phyloP scores from a whole-genome alignment of 2,888 invertebrate species.

The Neuroscelio doddi region DNA sequence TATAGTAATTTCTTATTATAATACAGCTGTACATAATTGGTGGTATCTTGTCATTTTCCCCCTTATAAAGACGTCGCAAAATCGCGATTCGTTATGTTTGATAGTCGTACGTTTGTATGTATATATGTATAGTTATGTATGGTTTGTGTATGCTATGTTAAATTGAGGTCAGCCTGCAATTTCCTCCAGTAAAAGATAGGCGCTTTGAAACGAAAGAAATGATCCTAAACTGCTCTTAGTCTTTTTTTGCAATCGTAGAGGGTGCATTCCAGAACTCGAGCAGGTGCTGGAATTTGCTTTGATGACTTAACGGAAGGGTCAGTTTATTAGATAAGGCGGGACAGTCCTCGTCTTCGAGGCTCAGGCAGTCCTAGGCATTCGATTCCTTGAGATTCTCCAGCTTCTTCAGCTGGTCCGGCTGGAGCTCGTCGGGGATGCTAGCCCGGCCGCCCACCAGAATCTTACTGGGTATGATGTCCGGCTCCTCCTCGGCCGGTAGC shows the following conservation, averaged over 20 bases:
- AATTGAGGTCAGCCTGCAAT: background rate
- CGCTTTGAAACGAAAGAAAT: background rate
- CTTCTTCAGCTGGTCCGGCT: conserved; percentile 89
- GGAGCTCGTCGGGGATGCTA: conserved; percentile 90
- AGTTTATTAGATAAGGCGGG: conserved; percentile 65
- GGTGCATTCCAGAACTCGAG: conserved; percentile 69
- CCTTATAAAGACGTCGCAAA: conserved; percentile 7
- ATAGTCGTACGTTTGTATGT: conserved; percentile 7
- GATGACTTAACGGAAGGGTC: conserved; percentile 69
- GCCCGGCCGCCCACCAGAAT: conserved; percentile 83
- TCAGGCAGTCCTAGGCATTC: conserved; percentile 81
- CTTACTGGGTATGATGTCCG: conserved; percentile 63
- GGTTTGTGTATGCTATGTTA: background rate
- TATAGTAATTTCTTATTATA: conserved; percentile 47
- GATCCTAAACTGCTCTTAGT: too few relatives aligned
- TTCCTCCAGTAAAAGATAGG: background rate
- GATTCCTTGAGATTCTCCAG: conserved; percentile 92
- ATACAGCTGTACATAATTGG: conserved; percentile 66
- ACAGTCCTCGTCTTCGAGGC: conserved; percentile 64
- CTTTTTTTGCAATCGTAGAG: conserved; percentile 61
- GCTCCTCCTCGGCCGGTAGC: conserved; percentile 53
- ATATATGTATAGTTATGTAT: conserved; percentile 1
- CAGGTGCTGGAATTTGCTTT: conserved; percentile 66
- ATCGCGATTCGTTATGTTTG: background rate
- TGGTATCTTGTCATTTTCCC: conserved; percentile 16